These are phyloP conservation scores for Andrena bucephala DNA, from an alignment of 2,888 invertebrate species.

Conservation along the genomic window DNA sequence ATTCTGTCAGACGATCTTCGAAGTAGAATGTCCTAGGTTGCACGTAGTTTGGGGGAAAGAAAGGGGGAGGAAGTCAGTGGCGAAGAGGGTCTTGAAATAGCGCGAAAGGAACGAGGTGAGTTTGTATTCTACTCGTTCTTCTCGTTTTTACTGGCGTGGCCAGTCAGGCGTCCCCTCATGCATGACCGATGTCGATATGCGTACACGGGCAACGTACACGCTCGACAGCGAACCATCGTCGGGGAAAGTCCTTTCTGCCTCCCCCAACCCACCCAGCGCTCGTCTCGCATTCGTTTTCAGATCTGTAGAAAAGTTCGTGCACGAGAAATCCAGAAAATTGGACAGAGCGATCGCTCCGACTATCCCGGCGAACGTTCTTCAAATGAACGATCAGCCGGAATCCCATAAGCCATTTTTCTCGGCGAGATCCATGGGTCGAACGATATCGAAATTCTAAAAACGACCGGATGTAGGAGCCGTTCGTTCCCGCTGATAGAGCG, in stretches of 20 bases:
- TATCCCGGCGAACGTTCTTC: slow-evolving; percentile 67
- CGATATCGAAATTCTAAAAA: slow-evolving; percentile 57
- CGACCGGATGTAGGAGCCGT: neutral
- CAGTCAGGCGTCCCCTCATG: slow-evolving; percentile 83
- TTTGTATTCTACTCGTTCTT: slow-evolving; percentile 68
- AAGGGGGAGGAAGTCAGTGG: slow-evolving; percentile 34
- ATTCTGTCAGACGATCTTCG: neutral
- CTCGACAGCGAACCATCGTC: slow-evolving; percentile 74
- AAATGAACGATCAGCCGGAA: slow-evolving; percentile 73
- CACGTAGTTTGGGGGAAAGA: slow-evolving; percentile 3
- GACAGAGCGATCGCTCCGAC: slow-evolving; percentile 73
- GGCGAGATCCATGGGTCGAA: slow-evolving; percentile 49
- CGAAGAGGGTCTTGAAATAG: slow-evolving; percentile 57
- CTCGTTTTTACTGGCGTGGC: slow-evolving; percentile 83
- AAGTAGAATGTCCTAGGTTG: slow-evolving; percentile 4
- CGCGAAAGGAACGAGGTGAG: slow-evolving; percentile 63
- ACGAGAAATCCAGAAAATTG: slow-evolving; percentile 76
- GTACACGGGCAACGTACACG: slow-evolving; percentile 74
- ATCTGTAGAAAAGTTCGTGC: slow-evolving; percentile 68
- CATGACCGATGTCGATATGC: slow-evolving; percentile 83
- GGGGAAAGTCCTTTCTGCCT: slow-evolving; percentile 63
- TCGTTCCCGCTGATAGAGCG: slow-evolving; percentile 7
- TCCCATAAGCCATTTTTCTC: slow-evolving; percentile 66
- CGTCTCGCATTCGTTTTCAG: slow-evolving; percentile 68
- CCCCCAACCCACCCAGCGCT: slow-evolving; percentile 10